Evolutionary conservation across 2,797 vertebrate genomes (phyloP).

Genomic region (Erithacus rubecula): DNA sequence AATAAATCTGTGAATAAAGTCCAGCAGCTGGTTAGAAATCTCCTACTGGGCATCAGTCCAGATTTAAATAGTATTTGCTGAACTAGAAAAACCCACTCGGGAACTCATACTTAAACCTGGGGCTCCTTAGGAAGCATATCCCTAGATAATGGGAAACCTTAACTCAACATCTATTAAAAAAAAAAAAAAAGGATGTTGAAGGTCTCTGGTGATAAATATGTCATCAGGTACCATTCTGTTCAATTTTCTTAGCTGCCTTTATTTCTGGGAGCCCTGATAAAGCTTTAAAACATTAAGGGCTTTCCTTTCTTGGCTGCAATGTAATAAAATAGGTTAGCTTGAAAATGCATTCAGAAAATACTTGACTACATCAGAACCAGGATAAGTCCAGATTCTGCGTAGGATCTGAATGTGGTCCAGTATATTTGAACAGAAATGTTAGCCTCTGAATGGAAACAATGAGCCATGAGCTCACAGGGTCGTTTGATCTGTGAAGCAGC

Average conservation of each 20-base stretch:
- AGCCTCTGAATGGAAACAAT: neutral
- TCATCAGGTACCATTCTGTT: neutral
- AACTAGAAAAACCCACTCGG: conserved; percentile 35
- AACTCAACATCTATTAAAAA: neutral
- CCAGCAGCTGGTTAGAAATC: conserved; percentile 22
- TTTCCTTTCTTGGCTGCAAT: neutral
- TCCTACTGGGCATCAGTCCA: conserved; percentile 9
- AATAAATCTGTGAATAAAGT: conserved; percentile 18
- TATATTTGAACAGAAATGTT: neutral
- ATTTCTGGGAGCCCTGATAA: neutral
- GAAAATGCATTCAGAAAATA: neutral
- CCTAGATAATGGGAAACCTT: neutral
- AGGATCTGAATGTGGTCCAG: neutral
- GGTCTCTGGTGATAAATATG: neutral
- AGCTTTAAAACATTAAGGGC: neutral
- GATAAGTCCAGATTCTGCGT: neutral
- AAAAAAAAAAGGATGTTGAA: neutral
- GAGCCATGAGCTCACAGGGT: neutral
- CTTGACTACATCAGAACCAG: neutral
- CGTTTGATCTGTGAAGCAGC: neutral
- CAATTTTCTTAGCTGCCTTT: conserved; percentile 2
- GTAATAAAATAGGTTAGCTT: neutral
- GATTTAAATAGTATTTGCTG: conserved; percentile 2
- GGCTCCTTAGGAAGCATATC: neutral
- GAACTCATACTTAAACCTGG: neutral